Percentiles rank a stretch among this genome's conserved stretches.
These are phyloP conservation scores for Lingula anatina DNA, from an alignment of 2,888 invertebrate species.

Conservation along the genomic window DNA sequence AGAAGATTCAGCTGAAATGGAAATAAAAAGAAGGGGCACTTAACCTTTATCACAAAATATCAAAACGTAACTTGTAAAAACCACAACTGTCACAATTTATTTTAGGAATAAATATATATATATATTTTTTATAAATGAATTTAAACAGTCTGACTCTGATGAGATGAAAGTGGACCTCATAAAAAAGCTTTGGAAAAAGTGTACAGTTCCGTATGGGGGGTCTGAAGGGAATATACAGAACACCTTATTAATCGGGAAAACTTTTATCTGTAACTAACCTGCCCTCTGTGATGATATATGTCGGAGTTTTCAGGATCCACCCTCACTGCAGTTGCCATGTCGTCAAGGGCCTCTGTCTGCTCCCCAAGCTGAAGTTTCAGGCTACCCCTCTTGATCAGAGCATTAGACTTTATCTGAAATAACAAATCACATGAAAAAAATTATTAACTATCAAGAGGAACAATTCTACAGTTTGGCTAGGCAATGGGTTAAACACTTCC, in stretches of 20 bases:
- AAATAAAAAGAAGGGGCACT: conserved; percentile 8
- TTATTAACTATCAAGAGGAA: too few relatives aligned
- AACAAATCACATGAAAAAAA: too few relatives aligned
- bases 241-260: too few relatives aligned
- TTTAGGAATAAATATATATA: too few relatives aligned
- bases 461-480: not conserved
- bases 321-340: conserved; percentile 72
- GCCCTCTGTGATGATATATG: conserved; percentile 86
- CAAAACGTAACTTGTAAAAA: too few relatives aligned
- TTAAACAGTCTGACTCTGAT: too few relatives aligned
- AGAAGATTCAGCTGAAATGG: conserved; percentile 70
- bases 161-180: too few relatives aligned
- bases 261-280: conserved; percentile 57
- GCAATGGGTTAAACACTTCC: not conserved
- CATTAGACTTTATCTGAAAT: conserved; percentile 62
- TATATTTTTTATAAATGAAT: too few relatives aligned
- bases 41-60: not conserved
- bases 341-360: conserved; percentile 62
- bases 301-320: conserved; percentile 78
- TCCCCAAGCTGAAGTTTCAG: conserved; percentile 70
- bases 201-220: too few relatives aligned
- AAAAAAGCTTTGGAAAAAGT: too few relatives aligned
- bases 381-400: conserved; percentile 82
- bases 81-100: too few relatives aligned
- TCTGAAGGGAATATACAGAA: too few relatives aligned